Conservation (phyloP, 1,140 invertebrate genomes). For the Ostrea denselamellosa region DNA sequence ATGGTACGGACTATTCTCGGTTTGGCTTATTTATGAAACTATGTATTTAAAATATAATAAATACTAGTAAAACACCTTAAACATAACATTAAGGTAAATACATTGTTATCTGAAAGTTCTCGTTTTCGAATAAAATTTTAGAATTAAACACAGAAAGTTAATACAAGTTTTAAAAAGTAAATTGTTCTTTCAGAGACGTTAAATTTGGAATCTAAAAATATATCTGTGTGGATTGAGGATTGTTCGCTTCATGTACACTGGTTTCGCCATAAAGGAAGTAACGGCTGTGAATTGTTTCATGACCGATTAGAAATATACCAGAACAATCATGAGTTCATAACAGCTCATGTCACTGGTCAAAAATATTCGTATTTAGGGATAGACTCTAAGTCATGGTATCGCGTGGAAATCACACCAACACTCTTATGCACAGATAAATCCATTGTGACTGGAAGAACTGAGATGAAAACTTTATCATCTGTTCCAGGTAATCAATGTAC, state of each 20-base stretch:
- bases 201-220: background rate
- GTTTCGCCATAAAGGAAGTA: background rate
- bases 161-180: background rate
- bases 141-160: background rate
- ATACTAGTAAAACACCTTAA: background rate
- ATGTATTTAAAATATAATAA: background rate
- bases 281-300: background rate
- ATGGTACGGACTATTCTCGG: background rate
- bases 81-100: background rate
- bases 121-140: too few relatives aligned
- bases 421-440: background rate
- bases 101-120: background rate
- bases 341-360: background rate
- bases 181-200: background rate
- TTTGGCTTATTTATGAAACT: background rate
- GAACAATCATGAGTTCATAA: background rate
- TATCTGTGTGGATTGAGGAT: background rate
- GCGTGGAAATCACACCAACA: background rate
- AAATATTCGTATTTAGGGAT: background rate
- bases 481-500: background rate
- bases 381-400: background rate
- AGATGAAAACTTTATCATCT: background rate
- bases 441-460: background rate
- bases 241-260: background rate
- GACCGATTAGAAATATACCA: background rate